Evolutionary conservation across 2,888 invertebrate species (phyloP), one percentile per base, ranked within the genome.

Genomic region (Ormyrus labotus): DNA sequence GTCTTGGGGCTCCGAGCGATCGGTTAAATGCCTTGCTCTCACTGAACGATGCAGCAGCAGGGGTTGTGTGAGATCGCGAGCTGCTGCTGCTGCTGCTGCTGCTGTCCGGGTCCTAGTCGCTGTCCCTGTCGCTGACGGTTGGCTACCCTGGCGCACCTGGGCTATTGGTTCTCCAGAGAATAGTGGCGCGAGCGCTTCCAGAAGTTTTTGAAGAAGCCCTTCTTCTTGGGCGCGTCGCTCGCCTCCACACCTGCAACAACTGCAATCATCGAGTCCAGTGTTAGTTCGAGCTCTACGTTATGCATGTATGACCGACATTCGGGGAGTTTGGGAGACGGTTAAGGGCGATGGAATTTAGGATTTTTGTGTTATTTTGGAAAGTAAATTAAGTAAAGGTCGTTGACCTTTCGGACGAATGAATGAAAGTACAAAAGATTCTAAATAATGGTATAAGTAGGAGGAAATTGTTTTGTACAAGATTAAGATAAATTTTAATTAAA

Each of bases 121-220:
- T 86, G 86, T 65, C 86, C 85, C 80, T 85, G 87, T 81, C 86
- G 86, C 83, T 87, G 88, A 71, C 88, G 88, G 83, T 84, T 85
- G 86, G 86, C 86, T 87, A 87, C 86, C 87, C 88, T 88, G 84
- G 86, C 87, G 86, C 89, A 90, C 90, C 89, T 89, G 88, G 89
- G 92, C 94, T 94, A 94, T 92, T 96, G 96, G 91, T 96, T 96
- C 91, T 96, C 96, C 91, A 96, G 92, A 84, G 96, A 96, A 90
- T 96, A 95, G 90, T 96, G 96, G 85, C 96, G 94, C 85, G 96
- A 96, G 87, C 96, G 94, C 91, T 96, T 96, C 96, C 96, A 97
- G 86, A 96, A 94, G 90, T 94, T 96, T 91, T 96, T 96, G 92
- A 97, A 97, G 91, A 97, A 96, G 84, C 96, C 96, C 91, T 96